Evolutionary conservation across 2,113 vertebrate genomes (phyloP).

Genomic region (Formicarius rufipectus): DNA sequence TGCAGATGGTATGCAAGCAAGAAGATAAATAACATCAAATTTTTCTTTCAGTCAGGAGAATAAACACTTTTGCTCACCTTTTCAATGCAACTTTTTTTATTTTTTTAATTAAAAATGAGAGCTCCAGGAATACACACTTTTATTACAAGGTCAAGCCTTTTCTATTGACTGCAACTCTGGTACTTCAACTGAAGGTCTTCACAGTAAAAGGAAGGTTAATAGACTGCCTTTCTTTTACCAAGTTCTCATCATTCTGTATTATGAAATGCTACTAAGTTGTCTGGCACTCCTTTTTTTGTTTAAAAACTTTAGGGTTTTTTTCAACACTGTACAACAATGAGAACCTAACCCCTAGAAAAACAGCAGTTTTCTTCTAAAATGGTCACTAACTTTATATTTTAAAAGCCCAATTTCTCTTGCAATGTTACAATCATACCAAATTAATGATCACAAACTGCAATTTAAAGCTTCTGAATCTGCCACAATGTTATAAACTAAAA

Average conservation of each 20-base stretch:
- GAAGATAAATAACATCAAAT: slow-evolving; percentile 1
- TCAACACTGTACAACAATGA: slow-evolving; percentile 57
- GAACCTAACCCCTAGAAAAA: slow-evolving; percentile 64
- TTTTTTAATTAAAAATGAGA: slow-evolving; percentile 67
- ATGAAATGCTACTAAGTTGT: slow-evolving; percentile 78
- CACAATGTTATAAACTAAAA: neutral
- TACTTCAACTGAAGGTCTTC: slow-evolving; percentile 87
- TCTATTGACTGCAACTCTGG: slow-evolving; percentile 74
- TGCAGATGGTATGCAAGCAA: slow-evolving; percentile 44
- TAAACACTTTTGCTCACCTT: slow-evolving; percentile 42
- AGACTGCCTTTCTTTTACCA: slow-evolving; percentile 80
- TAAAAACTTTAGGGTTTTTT: neutral
- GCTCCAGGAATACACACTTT: slow-evolving; percentile 67
- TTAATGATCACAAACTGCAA: neutral
- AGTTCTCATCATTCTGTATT: slow-evolving; percentile 78
- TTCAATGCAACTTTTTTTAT: slow-evolving; percentile 74
- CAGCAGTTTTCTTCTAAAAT: neutral
- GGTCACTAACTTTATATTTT: neutral
- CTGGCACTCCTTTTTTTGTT: neutral
- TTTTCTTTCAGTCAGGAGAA: neutral
- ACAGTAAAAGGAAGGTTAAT: slow-evolving; percentile 86
- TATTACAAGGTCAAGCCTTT: slow-evolving; percentile 81
- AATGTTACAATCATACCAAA: neutral
- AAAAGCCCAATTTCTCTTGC: neutral
- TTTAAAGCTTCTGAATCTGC: neutral